A percentile compares a stretch with the other conserved stretches of the same genome.
Evolutionary conservation across 2,888 invertebrate genomes (phyloP).

Genomic region (Drosophila mimetica): DNA sequence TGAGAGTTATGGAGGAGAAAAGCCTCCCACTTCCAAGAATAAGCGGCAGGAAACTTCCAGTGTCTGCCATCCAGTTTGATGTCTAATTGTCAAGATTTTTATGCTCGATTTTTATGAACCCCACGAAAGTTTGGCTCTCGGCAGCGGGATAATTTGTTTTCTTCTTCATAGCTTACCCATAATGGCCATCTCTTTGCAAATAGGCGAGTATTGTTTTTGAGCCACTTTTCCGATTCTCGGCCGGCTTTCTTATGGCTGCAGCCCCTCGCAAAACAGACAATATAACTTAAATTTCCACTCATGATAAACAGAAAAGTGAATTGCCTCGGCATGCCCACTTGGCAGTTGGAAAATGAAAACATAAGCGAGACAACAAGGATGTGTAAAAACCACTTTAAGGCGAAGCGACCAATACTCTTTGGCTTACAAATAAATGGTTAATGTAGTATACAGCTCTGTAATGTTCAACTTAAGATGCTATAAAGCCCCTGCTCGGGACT

Average conservation of each 20-base stretch:
- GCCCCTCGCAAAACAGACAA: slow-evolving; percentile 8
- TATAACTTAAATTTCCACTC: slow-evolving; percentile 66
- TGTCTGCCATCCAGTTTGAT: slow-evolving; percentile 47
- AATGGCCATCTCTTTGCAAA: slow-evolving; percentile 33
- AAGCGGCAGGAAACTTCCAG: slow-evolving; percentile 23
- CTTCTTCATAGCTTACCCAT: neutral
- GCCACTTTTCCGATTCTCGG: slow-evolving; percentile 61
- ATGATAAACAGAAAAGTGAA: slow-evolving; percentile 75
- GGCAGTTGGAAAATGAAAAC: slow-evolving; percentile 21
- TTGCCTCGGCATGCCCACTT: slow-evolving; percentile 54
- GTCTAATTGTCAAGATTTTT: slow-evolving; percentile 46
- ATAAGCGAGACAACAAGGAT: slow-evolving; percentile 20
- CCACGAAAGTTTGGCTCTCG: slow-evolving; percentile 2
- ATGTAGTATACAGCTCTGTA: too few relatives aligned
- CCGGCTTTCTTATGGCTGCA: slow-evolving; percentile 42
- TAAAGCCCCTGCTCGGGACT: too few relatives aligned
- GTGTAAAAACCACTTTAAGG: neutral
- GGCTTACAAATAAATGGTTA: too few relatives aligned
- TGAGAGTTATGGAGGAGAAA: slow-evolving; percentile 7
- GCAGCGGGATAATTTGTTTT: neutral
- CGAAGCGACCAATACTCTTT: slow-evolving; percentile 6
- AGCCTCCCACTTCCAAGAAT: neutral
- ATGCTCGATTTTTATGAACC: slow-evolving; percentile 33
- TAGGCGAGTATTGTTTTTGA: slow-evolving; percentile 28
- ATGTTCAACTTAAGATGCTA: neutral